Conservation (phyloP, 2,888 invertebrate species). For the Phorcus lineatus region DNA sequence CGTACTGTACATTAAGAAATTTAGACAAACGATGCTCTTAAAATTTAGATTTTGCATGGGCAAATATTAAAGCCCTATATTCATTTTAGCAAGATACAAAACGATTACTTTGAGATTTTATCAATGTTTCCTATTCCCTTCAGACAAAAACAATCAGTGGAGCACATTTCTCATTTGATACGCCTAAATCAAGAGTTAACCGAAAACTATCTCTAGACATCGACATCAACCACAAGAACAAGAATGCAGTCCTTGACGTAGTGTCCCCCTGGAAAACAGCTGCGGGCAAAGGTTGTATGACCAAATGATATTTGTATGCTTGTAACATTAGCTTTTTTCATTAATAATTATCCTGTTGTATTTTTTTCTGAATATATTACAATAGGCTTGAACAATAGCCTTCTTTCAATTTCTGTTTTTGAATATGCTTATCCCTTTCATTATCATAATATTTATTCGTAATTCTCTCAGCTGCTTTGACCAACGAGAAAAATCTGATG, state of each 20-base stretch:
- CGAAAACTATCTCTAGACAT: slow-evolving; percentile 78
- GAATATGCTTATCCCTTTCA: too few species aligned
- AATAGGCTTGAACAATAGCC: background rate
- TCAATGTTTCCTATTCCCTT: slow-evolving; percentile 1
- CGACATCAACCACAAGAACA: slow-evolving; percentile 59
- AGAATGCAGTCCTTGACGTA: slow-evolving; percentile 53
- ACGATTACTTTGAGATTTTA: too few species aligned
- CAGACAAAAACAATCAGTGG: slow-evolving; percentile 49
- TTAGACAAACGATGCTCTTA: background rate
- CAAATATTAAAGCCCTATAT: too few species aligned
- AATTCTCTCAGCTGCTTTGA: slow-evolving; percentile 35
- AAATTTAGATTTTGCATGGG: too few species aligned
- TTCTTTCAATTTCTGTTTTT: too few species aligned
- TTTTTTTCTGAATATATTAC: too few species aligned
- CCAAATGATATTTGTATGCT: background rate
- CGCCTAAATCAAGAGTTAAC: slow-evolving; percentile 86
- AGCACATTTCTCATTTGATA: slow-evolving; percentile 81
- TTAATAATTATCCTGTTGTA: background rate
- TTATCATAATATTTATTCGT: too few species aligned
- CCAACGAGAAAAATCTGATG: slow-evolving; percentile 32
- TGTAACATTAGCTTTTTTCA: background rate
- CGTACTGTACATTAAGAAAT: too few species aligned
- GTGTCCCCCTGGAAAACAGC: slow-evolving; percentile 72
- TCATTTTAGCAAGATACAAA: too few species aligned
- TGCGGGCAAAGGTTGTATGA: slow-evolving; percentile 49